Evolutionary conservation across 2,888 invertebrate species (phyloP), one percentile per base, ranked within the genome.

Genomic region (Agrypnus murinus): DNA sequence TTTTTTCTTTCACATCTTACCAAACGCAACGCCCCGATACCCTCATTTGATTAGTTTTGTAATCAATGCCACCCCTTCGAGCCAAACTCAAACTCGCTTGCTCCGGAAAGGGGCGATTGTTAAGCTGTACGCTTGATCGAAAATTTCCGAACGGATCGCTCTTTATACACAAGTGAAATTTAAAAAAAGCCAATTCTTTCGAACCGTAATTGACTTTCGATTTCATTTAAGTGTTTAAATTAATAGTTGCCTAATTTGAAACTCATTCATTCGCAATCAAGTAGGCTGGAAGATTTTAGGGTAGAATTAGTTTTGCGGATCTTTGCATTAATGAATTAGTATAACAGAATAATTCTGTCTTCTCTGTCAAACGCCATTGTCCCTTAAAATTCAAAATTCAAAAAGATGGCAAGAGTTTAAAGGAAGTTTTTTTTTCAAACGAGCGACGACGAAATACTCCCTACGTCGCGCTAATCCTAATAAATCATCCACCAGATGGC

Each of bases 401-500:
- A 31, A 57, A 43, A 57, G 45, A 57, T 40, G 55, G 43, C 55
- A 57, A 46, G 57, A 65, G 50, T 53, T 55, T 64, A 55, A 64
- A 64, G 45, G 36, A 34, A 55, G 55, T 57, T 69, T 69, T 25
- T 25, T 25, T 64, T 58, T 64, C 46, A 63, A 63, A 63, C 64
- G 58, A 53, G 60, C 67, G 43, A 53, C 70, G 65, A 65, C 69
- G 58, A 70, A 70, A 70, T 70, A 60, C 70, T 50, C 66, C 71
- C 66, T 58, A 63, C 63, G 32, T 55, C 69, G 65, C 69, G 57
- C 50, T 72, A 68, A 68, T 67, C 72, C 72, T 69, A 63, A 84
- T 85, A 84, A 85, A 85, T 85, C 84, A 85, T 85, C 83, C 81
- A 78, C 85, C 85, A 85, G 85, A 85, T 85, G 85, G 85, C 83